Evolutionary conservation across 2,888 invertebrate species (phyloP).

Genomic region (Hydraecia micacea): DNA sequence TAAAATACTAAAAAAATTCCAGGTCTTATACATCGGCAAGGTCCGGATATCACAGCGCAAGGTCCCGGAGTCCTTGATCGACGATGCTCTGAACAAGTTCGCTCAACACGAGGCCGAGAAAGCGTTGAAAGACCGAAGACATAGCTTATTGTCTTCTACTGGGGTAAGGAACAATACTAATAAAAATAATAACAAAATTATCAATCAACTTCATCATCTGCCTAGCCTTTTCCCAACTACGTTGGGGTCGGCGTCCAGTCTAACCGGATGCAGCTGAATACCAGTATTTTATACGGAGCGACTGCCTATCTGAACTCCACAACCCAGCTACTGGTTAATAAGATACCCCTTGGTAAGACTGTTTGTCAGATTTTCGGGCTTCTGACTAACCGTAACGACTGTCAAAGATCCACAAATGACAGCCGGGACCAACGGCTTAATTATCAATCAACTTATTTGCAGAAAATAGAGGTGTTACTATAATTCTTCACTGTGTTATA

Average conservation of each 20-base stretch:
- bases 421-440: too few relatives aligned
- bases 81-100: conserved; percentile 96
- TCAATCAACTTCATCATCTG: background rate
- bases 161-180: conserved; percentile 73
- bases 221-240: background rate
- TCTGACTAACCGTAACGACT: too few relatives aligned
- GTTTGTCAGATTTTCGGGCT: too few relatives aligned
- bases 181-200: background rate
- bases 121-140: conserved; percentile 78
- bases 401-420: too few relatives aligned
- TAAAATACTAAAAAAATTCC: conserved; percentile 58
- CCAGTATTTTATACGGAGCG: too few relatives aligned
- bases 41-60: conserved; percentile 96
- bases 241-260: too few relatives aligned
- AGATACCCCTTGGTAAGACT: too few relatives aligned
- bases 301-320: too few relatives aligned
- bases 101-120: conserved; percentile 94
- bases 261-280: too few relatives aligned
- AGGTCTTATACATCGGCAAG: conserved; percentile 97
- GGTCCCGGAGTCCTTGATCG: conserved; percentile 96
- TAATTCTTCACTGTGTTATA: background rate
- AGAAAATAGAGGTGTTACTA: background rate
- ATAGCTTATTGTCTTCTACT: conserved; percentile 85
- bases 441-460: background rate
- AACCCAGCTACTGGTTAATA: too few relatives aligned